Evolutionary conservation across 2,113 vertebrate genomes (phyloP), one percentile per base, ranked within the genome.

Genomic region (Ibidorhyncha struthersii): DNA sequence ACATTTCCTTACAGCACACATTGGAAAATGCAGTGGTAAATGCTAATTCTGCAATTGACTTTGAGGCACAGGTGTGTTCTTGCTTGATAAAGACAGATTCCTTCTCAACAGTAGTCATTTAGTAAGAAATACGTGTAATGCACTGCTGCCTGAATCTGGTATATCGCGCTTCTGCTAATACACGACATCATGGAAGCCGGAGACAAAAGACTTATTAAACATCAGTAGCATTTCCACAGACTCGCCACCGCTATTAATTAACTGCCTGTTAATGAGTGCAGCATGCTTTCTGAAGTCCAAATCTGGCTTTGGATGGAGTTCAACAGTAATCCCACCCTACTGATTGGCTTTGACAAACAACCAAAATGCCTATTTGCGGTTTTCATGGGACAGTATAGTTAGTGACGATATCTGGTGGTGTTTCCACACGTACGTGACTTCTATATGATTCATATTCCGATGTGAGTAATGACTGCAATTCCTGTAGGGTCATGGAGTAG

Each of bases 141-240:
- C 25, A 32, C 25, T 79, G 52, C 40, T 76, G 32, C 41, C 61
- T 73, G 55, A 59, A 21, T 53, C 70, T 59, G 73, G 30, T 69
- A 29, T 19, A 41, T 53, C 4, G 0, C 0, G 0, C 49, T 82
- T 93, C 66, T 91, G 66, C 58, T 85, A 43, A 83, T 38, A 26
- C 3, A 53, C 3, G 1, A 29, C 58, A 80, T 26, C 22, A 27
- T 19, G 83, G 34, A 79, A 87, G 38, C 20, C 49, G 62, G 65
- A 69, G 40, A 74, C 27, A 65, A 66, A 93, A 84, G 40, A 20
- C 34, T 50, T 47, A 62, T 4, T 45, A 89, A 94, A 62, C 27
- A 43, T 65, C 66, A 89, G 84, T 58, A 76, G 80, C 72, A 79
- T 89, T 94, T 80, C 81, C 66, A 73, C 66, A 85, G 27, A 65